Evolutionary conservation across 2,797 vertebrate species (phyloP).

Genomic region (Artibeus lituratus): DNA sequence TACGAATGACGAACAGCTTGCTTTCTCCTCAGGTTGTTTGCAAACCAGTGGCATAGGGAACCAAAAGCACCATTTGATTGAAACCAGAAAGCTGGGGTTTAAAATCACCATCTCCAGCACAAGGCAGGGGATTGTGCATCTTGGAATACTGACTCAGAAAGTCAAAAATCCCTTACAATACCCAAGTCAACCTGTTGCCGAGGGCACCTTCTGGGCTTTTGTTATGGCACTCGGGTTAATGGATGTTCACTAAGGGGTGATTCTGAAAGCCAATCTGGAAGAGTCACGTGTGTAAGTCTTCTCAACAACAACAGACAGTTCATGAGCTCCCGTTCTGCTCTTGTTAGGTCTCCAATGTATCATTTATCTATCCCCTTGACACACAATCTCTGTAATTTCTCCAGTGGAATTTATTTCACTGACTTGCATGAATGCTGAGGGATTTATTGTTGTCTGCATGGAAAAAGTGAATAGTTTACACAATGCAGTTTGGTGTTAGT

Average conservation of each 20-base stretch:
- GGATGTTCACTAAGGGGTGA: constrained; percentile 16
- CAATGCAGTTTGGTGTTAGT: background rate
- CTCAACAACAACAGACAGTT: constrained; percentile 58
- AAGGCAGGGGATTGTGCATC: background rate
- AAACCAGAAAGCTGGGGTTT: background rate
- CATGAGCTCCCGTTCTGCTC: constrained; percentile 42
- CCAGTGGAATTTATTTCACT: constrained; percentile 29
- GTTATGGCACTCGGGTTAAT: background rate
- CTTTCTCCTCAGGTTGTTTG: background rate
- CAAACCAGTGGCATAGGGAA: background rate
- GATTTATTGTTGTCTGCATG: background rate
- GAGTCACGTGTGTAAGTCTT: constrained; percentile 41
- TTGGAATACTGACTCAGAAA: background rate
- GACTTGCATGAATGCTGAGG: background rate
- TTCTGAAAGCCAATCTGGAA: background rate
- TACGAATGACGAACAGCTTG: background rate
- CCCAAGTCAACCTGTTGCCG: background rate
- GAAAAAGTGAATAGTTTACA: background rate
- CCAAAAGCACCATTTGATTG: background rate
- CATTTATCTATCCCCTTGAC: constrained; percentile 56
- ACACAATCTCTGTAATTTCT: background rate
- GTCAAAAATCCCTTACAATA: background rate
- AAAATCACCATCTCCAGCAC: background rate
- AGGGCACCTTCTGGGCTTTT: background rate
- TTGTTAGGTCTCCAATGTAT: constrained; percentile 25